Evolutionary conservation across 2,797 vertebrate genomes (phyloP).

Genomic region (Danio aesculapii): DNA sequence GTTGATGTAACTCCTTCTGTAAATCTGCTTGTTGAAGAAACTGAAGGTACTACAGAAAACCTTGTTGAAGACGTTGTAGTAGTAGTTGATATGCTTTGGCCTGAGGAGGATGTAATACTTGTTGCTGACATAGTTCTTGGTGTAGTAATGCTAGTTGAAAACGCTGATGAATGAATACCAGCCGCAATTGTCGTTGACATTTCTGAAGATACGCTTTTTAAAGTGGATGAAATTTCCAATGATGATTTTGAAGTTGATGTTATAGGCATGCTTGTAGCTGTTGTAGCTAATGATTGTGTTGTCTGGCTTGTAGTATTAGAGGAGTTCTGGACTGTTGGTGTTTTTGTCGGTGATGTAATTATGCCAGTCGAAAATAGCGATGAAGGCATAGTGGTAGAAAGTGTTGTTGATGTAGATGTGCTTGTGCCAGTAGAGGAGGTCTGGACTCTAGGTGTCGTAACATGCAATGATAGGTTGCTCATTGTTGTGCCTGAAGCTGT

Average conservation of each 20-base stretch:
- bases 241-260: not conserved
- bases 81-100: not conserved
- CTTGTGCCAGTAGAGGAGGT: too few species aligned
- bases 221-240: not conserved
- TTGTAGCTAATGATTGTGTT: not conserved
- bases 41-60: not conserved
- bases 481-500: too few species aligned
- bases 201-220: too few species aligned
- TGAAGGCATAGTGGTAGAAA: too few species aligned
- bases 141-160: too few species aligned
- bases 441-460: too few species aligned
- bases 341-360: not conserved
- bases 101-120: too few species aligned
- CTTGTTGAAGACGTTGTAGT: not conserved
- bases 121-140: too few species aligned
- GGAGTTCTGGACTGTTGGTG: not conserved
- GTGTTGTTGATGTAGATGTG: too few species aligned
- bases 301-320: not conserved
- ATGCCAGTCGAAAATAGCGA: not conserved
- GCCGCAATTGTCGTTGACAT: not conserved
- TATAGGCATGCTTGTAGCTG: not conserved
- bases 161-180: not conserved
- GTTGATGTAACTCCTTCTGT: not conserved
- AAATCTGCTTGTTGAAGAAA: not conserved
- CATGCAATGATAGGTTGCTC: too few species aligned